Conservation (phyloP, 2,888 invertebrate genomes). For the Lymantria dispar region DNA sequence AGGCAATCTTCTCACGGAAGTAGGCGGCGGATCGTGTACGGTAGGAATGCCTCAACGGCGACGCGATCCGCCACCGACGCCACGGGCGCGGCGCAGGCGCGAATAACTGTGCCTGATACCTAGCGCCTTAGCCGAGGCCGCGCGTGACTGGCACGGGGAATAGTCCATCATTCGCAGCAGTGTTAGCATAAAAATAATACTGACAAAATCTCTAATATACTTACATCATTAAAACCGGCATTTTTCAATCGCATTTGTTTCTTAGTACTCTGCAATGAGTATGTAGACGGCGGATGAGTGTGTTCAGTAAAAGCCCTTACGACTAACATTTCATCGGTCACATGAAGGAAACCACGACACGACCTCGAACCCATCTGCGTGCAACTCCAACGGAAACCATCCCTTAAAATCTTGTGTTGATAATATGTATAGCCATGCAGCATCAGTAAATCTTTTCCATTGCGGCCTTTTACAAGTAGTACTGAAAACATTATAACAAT, state of each 20-base stretch:
- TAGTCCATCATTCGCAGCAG: too few species aligned
- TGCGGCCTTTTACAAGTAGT: constrained; percentile 68
- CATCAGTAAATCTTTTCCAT: constrained; percentile 69
- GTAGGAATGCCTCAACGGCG: too few species aligned
- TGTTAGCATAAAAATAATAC: too few species aligned
- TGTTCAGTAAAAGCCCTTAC: constrained; percentile 67
- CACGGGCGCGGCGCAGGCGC: too few species aligned
- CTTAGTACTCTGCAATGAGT: constrained; percentile 54
- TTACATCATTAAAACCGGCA: constrained; percentile 23
- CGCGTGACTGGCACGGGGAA: too few species aligned
- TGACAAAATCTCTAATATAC: too few species aligned
- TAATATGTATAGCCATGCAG: constrained; percentile 74
- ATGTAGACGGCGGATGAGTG: constrained; percentile 68
- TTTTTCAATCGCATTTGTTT: constrained; percentile 24
- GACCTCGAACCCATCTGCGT: constrained; percentile 77
- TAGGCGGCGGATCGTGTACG: too few species aligned
- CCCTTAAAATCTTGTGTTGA: constrained; percentile 67
- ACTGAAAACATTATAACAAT: constrained; percentile 52
- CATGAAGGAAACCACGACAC: constrained; percentile 70
- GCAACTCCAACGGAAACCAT: constrained; percentile 75
- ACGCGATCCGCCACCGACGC: too few species aligned
- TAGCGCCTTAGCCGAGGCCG: too few species aligned
- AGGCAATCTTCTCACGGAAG: too few species aligned
- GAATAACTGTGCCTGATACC: too few species aligned
- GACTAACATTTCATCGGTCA: constrained; percentile 65